Conservation (phyloP, 2,888 invertebrate species). For the Belgica antarctica region DNA sequence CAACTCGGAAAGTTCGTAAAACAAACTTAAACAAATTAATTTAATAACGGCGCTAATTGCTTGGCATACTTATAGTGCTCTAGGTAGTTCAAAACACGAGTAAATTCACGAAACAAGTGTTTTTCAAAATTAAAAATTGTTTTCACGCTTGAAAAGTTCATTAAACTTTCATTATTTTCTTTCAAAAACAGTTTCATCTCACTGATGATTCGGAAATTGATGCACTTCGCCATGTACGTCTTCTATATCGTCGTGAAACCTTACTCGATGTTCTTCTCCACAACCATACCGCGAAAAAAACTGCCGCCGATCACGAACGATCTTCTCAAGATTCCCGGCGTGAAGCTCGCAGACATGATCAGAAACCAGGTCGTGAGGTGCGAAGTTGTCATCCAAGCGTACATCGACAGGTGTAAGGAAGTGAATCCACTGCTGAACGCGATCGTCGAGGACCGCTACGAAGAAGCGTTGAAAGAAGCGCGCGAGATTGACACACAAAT, state of each 20-base stretch:
- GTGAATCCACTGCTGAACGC: conserved; percentile 78
- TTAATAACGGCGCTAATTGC: too few relatives aligned
- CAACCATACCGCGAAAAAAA: conserved; percentile 60
- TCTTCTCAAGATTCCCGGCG: conserved; percentile 68
- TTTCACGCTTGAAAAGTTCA: too few relatives aligned
- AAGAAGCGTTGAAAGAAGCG: conserved; percentile 73
- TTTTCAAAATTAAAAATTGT: too few relatives aligned
- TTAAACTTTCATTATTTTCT: too few relatives aligned
- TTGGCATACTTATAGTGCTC: too few relatives aligned
- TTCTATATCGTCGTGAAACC: conserved; percentile 13
- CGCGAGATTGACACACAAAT: conserved; percentile 68
- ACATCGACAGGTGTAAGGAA: conserved; percentile 71
- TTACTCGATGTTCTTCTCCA: conserved; percentile 54
- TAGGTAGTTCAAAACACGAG: too few relatives aligned
- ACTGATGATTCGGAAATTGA: conserved; percentile 59
- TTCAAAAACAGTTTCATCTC: conserved; percentile 62
- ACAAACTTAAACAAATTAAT: too few relatives aligned
- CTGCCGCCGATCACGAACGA: conserved; percentile 67
- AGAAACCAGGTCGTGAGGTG: conserved; percentile 68
- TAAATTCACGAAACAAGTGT: too few relatives aligned
- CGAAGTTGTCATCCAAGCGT: conserved; percentile 68
- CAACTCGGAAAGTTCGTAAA: too few relatives aligned
- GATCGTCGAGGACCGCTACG: conserved; percentile 74
- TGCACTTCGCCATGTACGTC: conserved; percentile 20
- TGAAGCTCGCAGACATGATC: conserved; percentile 67